Evolutionary conservation across 2,888 invertebrate genomes (phyloP).

Genomic region (Stramonita haemastoma): DNA sequence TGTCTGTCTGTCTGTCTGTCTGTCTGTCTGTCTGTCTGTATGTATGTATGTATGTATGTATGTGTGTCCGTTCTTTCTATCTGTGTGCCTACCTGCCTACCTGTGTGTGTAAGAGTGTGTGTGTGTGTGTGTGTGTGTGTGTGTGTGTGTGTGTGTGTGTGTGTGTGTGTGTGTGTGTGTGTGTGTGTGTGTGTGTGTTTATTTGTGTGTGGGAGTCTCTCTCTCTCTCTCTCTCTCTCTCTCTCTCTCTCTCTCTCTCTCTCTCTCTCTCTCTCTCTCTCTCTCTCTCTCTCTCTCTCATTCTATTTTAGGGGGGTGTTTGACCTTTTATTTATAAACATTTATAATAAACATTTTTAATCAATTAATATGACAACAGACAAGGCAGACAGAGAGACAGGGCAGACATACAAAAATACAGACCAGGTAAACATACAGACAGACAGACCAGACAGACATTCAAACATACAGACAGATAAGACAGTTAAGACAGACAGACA

Average conservation of each 20-base stretch:
- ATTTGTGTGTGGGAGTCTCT: not conserved
- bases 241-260: not conserved
- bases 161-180: not conserved
- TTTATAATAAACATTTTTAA: too few species aligned
- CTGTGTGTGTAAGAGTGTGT: not conserved
- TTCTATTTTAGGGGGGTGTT: not conserved
- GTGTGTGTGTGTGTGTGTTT: not conserved
- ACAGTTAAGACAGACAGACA: too few species aligned
- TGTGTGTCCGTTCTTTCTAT: not conserved
- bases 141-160: not conserved
- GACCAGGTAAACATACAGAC: too few species aligned
- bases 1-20: not conserved
- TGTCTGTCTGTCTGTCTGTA: not conserved
- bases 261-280: not conserved
- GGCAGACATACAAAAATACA: too few species aligned
- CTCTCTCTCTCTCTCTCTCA: not conserved
- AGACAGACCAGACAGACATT: too few species aligned
- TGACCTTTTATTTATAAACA: not conserved
- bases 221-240: not conserved
- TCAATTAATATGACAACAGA: too few species aligned
- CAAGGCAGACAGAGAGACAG: too few species aligned
- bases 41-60: not conserved
- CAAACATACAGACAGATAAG: too few species aligned
- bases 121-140: not conserved
- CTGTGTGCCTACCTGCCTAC: not conserved